Evolutionary conservation across 2,888 invertebrate genomes (phyloP), one percentile per base, ranked within the genome.

Genomic region (Argyra leucocephala): DNA sequence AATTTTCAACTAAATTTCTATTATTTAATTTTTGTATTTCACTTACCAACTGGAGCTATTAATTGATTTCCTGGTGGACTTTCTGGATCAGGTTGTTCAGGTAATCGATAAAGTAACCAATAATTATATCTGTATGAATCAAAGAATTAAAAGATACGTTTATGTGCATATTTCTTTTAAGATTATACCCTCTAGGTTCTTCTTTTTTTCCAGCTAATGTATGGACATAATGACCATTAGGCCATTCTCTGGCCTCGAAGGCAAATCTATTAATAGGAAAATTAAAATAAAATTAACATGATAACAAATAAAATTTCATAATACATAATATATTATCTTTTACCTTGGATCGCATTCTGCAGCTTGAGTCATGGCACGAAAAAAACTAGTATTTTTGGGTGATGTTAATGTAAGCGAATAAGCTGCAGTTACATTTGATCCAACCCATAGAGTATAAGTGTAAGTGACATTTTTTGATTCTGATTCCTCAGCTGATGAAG

Each of bases 151-250:
- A 37, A 22, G 22, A 63, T 48, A 57, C 60, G 22, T 62, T 10
- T 5, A 57, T 61, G 26, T 37, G 0, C 60, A 31, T 37, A 37
- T 37, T 12, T 36, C 9, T 15, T 48, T 59, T 61, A 10, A 64
- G 37, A 31, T 62, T 9, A 12, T 62, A 79, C 80, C 79, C 79
- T 71, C 78, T 72, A 7, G 80, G 80, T 64, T 80, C 80, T 67
- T 80, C 80, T 65, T 78, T 80, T 69, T 79, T 78, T 66, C 78
- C 79, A 60, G 79, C 90, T 69, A 93, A 82, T 0, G 93, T 93
- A 78, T 93, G 93, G 24, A 93, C 91, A 77, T 93, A 93, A 77
- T 93, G 93, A 0, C 93, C 93, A 76, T 93, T 93, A 1, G 93
- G 93, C 93, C 93, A 93, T 75, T 91, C 90, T 71, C 91, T 88